Percentiles rank a stretch among this genome's conserved stretches.
Conservation (phyloP, 2,113 vertebrate genomes). For the Pangasianodon gigas region DNA sequence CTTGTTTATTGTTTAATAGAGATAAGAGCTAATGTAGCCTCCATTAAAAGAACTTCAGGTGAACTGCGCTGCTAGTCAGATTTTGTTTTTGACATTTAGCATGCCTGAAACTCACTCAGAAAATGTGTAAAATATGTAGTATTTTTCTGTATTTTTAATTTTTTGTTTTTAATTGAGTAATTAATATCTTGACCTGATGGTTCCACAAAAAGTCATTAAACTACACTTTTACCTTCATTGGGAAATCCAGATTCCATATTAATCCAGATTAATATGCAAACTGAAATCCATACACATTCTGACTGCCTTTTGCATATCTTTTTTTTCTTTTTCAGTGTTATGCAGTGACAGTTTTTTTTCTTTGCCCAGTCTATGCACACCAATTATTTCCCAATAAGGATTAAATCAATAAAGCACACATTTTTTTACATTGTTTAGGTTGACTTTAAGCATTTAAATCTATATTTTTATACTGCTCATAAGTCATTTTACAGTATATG, state of each 20-base stretch:
- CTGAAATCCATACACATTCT: not conserved
- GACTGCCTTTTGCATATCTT: not conserved
- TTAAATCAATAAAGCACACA: not conserved
- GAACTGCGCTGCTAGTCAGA: not conserved
- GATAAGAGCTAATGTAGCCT: not conserved
- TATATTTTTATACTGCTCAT: not conserved
- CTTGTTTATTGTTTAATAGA: not conserved
- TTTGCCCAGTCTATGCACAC: not conserved
- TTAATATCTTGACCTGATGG: not conserved
- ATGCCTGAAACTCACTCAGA: not conserved
- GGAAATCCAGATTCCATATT: not conserved
- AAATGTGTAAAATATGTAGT: not conserved
- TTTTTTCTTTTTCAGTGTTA: not conserved
- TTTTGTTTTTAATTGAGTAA: not conserved
- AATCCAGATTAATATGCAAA: not conserved
- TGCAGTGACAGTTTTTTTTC: not conserved
- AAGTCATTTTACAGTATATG: not conserved
- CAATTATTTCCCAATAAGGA: not conserved
- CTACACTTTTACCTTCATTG: not conserved
- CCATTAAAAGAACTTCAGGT: not conserved
- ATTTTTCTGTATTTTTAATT: not conserved
- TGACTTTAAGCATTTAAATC: not conserved
- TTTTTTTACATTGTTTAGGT: not conserved
- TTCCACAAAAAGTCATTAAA: not conserved
- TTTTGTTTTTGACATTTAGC: not conserved